phyloP scores from a whole-genome alignment of 2,797 vertebrate genomes.

The Anabas testudineus region DNA sequence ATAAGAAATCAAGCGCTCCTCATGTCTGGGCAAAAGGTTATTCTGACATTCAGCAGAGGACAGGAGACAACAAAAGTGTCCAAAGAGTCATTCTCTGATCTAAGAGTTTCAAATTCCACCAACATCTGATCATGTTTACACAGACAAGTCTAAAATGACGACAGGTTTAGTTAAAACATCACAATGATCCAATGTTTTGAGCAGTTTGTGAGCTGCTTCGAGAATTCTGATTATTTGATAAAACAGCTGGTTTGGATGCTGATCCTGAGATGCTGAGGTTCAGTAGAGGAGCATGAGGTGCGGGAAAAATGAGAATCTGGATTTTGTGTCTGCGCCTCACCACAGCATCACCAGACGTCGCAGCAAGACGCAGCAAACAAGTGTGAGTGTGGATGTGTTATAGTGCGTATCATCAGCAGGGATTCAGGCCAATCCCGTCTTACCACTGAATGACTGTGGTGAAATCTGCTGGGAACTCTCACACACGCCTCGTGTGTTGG shows the following conservation, averaged over 20 bases:
- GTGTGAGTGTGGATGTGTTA: neutral
- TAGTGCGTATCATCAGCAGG: slow-evolving; percentile 33
- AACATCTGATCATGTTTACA: no score
- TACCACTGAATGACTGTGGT: slow-evolving; percentile 20
- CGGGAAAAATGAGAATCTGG: slow-evolving; percentile 48
- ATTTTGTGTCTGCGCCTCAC: slow-evolving; percentile 37
- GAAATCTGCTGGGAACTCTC: slow-evolving; percentile 38
- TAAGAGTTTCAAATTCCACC: no score
- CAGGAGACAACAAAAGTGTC: no score
- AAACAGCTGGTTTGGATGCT: neutral
- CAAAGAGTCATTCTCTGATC: no score
- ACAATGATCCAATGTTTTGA: no score
- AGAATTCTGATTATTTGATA: neutral
- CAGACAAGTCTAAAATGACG: no score
- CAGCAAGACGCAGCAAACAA: slow-evolving; percentile 59
- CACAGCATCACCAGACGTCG: slow-evolving; percentile 39
- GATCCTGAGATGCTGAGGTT: no score
- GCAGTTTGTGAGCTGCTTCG: neutral
- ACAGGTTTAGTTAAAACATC: no score
- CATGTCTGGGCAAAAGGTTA: slow-evolving; percentile 56
- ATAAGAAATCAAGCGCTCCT: slow-evolving; percentile 61
- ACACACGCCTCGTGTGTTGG: slow-evolving; percentile 4
- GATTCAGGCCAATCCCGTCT: slow-evolving; percentile 35
- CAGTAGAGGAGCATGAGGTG: slow-evolving; percentile 21
- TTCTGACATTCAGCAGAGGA: slow-evolving; percentile 25